A percentile compares a stretch with the other conserved stretches of the same genome.
phyloP scores from a whole-genome alignment of 1,140 invertebrate species.

The Holcopasites calliopsidis region DNA sequence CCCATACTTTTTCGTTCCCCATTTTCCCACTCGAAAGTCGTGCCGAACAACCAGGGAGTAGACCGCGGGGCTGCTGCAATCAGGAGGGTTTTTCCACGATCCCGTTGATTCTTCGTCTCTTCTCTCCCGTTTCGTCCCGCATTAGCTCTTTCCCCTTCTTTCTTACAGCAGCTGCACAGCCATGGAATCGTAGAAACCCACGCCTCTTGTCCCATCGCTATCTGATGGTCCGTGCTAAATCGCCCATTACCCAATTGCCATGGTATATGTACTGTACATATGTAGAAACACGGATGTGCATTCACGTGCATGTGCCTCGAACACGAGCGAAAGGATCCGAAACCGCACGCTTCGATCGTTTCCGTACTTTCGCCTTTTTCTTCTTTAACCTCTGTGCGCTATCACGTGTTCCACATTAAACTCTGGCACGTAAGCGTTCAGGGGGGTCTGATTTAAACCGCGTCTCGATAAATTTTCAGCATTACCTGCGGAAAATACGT shows the following conservation, averaged over 20 bases:
- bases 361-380: conserved; percentile 37
- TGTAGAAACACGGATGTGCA: neutral
- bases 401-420: neutral
- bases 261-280: conserved; percentile 11
- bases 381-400: neutral
- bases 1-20: conserved; percentile 9
- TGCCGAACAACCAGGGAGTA: conserved; percentile 46
- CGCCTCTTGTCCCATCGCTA: conserved; percentile 63
- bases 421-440: no score
- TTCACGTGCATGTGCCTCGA: neutral
- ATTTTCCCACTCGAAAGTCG: conserved; percentile 16
- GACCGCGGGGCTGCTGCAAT: conserved; percentile 54
- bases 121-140: conserved; percentile 26
- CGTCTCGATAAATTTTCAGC: neutral
- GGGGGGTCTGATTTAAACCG: neutral
- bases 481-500: no score
- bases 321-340: neutral
- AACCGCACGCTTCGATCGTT: conserved; percentile 33
- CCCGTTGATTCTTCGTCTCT: conserved; percentile 49
- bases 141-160: conserved; percentile 22
- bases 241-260: conserved; percentile 70
- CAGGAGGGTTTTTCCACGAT: conserved; percentile 61
- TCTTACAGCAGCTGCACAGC: conserved; percentile 41
- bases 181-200: conserved; percentile 43
- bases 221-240: conserved; percentile 73